phyloP scores from a whole-genome alignment of 2,113 vertebrate species.

The Sapajus apella region DNA sequence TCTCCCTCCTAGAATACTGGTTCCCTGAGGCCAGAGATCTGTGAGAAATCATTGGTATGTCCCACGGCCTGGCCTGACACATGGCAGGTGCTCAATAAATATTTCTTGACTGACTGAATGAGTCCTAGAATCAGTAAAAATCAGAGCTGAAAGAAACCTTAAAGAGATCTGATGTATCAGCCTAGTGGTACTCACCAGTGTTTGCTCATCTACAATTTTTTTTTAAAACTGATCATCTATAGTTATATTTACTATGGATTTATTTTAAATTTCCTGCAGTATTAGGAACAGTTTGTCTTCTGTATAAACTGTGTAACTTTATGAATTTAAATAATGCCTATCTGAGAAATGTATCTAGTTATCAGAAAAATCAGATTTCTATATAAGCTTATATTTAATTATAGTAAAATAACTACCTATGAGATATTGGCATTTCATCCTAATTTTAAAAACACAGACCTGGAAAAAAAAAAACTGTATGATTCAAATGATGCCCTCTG shows the following conservation, averaged over 20 bases:
- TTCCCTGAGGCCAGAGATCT: neutral
- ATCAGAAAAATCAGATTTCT: neutral
- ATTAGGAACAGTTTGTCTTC: neutral
- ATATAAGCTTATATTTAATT: neutral
- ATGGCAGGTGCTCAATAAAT: neutral
- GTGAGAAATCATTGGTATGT: neutral
- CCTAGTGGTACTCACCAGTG: neutral
- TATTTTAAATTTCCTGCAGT: neutral
- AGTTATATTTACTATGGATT: neutral
- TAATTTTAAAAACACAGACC: constrained; percentile 28
- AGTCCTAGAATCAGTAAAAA: neutral
- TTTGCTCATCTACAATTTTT: neutral
- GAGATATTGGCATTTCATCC: neutral
- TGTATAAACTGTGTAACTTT: neutral
- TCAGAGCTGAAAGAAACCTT: neutral
- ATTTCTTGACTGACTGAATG: neutral
- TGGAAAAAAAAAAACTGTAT: neutral
- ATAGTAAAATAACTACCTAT: neutral
- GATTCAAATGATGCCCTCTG: constrained; percentile 30
- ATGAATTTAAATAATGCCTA: constrained; percentile 8
- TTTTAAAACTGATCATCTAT: neutral
- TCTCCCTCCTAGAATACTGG: neutral
- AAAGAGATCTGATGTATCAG: neutral
- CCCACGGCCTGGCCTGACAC: neutral
- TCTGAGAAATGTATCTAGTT: neutral